Evolutionary conservation across 2,113 vertebrate genomes (phyloP), one percentile per base, ranked within the genome.

Genomic region (Tauraco erythrolophus): DNA sequence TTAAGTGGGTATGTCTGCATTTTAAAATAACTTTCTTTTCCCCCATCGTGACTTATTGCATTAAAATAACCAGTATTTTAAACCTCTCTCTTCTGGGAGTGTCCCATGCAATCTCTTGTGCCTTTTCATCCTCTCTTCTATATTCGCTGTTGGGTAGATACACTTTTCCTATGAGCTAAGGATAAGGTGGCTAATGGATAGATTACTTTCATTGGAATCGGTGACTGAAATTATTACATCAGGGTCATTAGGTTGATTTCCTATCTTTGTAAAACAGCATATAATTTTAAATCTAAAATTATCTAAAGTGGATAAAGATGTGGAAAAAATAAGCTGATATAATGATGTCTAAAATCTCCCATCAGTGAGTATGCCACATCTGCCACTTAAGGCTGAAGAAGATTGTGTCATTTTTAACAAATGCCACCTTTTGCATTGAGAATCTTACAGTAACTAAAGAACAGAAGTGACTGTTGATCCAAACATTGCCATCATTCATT

Each of bases 271-370:
- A 80, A 94, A 96, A 95, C n/a, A 91, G 43, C 58, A 31, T 91
- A 70, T 87, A 82, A 64, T 91, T 95, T 95, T 78, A 68, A 89
- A 88, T 83, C 76, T 39, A 77, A 84, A 84, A 70, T 94, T 91
- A 92, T 35, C 80, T 87, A 5, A 93, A 88, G 51, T 93, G 68
- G 69, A 58, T 96, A 92, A 94, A 96, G 77, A 85, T 93, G 85
- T 77, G 66, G 51, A 16, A 62, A 65, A 94, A 95, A 65, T 35
- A 10, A 96, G 53, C 76, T 88, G 74, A 71, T 91, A 61, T 37
- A 93, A 88, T 87, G 62, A 66, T 83, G 70, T 79, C 30, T 93
- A 76, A 83, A 71, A 43, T 89, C 80, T 92, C 56, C 65, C 30
- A 33, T 78, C 68, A 89, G 74, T 61, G 78, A 58, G 19, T 83